Evolutionary conservation across 2,888 invertebrate genomes (phyloP).

Genomic region (Agriopis leucophaearia): DNA sequence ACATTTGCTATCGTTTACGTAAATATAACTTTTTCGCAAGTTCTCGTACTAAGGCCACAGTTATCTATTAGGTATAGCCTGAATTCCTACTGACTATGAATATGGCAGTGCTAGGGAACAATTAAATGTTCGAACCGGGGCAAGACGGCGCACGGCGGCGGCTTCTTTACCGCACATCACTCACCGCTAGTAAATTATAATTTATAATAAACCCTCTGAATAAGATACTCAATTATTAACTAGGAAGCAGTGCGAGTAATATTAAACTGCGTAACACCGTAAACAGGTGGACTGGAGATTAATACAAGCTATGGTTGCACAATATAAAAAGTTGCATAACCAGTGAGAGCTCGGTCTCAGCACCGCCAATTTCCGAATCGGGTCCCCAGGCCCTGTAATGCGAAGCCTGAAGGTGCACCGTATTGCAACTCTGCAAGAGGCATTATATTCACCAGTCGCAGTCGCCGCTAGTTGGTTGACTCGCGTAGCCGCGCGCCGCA

Average conservation of each 20-base stretch:
- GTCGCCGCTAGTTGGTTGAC: constrained; percentile 76
- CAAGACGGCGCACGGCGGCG: too few relatives aligned
- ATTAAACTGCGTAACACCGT: constrained; percentile 49
- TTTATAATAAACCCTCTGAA: neutral
- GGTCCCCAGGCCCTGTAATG: constrained; percentile 53
- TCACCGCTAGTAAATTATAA: neutral
- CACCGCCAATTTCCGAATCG: constrained; percentile 73
- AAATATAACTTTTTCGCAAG: too few relatives aligned
- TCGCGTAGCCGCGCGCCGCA: constrained; percentile 71
- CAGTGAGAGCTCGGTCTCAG: constrained; percentile 68
- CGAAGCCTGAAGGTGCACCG: constrained; percentile 53
- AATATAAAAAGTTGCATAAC: constrained; percentile 73
- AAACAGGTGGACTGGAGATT: constrained; percentile 45
- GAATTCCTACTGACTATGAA: too few relatives aligned
- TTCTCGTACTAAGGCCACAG: too few relatives aligned
- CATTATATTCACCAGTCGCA: constrained; percentile 55
- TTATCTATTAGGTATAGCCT: too few relatives aligned
- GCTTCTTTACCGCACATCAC: too few relatives aligned
- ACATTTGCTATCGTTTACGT: too few relatives aligned
- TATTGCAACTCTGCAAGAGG: constrained; percentile 59
- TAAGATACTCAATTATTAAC: constrained; percentile 9
- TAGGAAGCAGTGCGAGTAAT: constrained; percentile 23
- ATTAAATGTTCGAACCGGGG: too few relatives aligned
- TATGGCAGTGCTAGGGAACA: too few relatives aligned
- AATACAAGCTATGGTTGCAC: constrained; percentile 58